Percentiles rank a stretch among this genome's conserved stretches.
Conservation (phyloP, 2,888 invertebrate genomes). For the Yponomeuta plumbellus region DNA sequence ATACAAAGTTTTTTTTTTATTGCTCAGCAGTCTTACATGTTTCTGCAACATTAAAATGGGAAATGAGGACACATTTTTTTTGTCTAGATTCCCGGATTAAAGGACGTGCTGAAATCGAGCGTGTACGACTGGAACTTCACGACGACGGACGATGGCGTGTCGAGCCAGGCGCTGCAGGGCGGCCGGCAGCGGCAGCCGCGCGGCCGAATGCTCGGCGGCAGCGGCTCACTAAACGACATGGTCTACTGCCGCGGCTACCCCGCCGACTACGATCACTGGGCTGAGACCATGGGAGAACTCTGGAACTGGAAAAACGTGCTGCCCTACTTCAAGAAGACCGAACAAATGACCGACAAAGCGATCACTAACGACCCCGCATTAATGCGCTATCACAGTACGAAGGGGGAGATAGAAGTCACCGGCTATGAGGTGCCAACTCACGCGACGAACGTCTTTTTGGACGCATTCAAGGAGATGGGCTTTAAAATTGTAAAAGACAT, state of each 20-base stretch:
- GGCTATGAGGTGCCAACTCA: constrained; percentile 34
- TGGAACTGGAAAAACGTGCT: constrained; percentile 57
- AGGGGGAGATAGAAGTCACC: constrained; percentile 54
- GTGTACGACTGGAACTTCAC: constrained; percentile 61
- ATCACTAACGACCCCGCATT: constrained; percentile 43
- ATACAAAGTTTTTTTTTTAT: too few relatives aligned
- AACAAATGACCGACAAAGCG: constrained; percentile 49
- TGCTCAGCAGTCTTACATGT: too few relatives aligned
- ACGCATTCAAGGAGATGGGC: constrained; percentile 50
- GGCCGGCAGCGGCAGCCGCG: constrained; percentile 52
- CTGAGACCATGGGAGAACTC: constrained; percentile 33
- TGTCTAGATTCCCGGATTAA: constrained; percentile 50
- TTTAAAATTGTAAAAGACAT: constrained; percentile 52
- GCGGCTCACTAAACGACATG: constrained; percentile 60
- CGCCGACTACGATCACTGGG: constrained; percentile 58
- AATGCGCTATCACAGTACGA: constrained; percentile 42
- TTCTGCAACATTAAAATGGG: neutral
- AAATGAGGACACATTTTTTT: neutral
- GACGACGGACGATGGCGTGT: constrained; percentile 38
- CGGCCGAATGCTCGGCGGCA: constrained; percentile 57
- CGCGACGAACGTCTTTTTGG: constrained; percentile 37
- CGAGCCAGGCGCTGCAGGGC: constrained; percentile 45
- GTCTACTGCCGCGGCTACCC: constrained; percentile 59
- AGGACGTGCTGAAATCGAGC: constrained; percentile 35
- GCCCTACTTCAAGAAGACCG: constrained; percentile 54